A percentile compares a stretch with the other conserved stretches of the same genome.
Conservation (phyloP, 2,888 invertebrate genomes). For the Ophraella communa region DNA sequence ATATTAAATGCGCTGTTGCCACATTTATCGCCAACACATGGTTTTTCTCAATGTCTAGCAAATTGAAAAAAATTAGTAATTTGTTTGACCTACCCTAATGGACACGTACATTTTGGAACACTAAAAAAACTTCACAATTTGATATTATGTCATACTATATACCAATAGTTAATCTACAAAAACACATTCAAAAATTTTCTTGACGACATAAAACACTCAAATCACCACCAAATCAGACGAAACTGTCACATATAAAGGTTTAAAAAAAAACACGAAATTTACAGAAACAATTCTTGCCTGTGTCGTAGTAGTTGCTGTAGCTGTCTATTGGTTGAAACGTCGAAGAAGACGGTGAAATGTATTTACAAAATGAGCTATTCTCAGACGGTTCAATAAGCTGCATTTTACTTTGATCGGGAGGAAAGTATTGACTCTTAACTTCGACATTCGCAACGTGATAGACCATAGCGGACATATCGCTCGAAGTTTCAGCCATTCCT, state of each 20-base stretch:
- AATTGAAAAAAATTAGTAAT: too few relatives aligned
- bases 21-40: too few relatives aligned
- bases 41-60: too few relatives aligned
- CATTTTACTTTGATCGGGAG: slow-evolving; percentile 43
- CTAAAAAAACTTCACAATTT: too few relatives aligned
- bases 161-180: too few relatives aligned
- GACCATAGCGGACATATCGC: slow-evolving; percentile 54
- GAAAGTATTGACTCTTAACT: slow-evolving; percentile 52
- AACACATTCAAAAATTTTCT: background rate
- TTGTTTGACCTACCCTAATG: too few relatives aligned
- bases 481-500: slow-evolving; percentile 46
- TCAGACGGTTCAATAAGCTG: slow-evolving; percentile 47
- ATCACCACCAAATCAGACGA: background rate
- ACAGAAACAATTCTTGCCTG: slow-evolving; percentile 43
- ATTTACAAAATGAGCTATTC: slow-evolving; percentile 57
- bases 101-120: too few relatives aligned
- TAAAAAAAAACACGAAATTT: background rate
- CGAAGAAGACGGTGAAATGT: slow-evolving; percentile 41
- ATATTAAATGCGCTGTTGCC: too few relatives aligned
- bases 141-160: too few relatives aligned
- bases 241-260: background rate
- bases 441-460: slow-evolving; percentile 56
- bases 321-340: background rate
- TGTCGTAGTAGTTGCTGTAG: slow-evolving; percentile 10
- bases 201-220: background rate